These are phyloP conservation scores for Coracopsis vasa DNA, from an alignment of 2,113 vertebrate species.

Conservation along the genomic window DNA sequence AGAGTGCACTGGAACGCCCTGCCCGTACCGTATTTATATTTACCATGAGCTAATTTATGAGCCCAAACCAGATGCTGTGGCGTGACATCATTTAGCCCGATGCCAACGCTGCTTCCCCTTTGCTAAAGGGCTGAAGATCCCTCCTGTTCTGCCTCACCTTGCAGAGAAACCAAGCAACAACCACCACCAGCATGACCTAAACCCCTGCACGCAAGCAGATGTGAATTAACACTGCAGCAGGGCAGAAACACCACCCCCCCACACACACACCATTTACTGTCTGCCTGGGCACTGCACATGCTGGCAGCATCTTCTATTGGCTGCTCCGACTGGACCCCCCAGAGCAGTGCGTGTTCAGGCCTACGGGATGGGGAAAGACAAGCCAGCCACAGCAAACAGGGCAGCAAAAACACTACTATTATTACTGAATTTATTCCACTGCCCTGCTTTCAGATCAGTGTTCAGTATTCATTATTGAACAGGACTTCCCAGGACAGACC, in stretches of 20 bases:
- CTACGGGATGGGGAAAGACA: background rate
- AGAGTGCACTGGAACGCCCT: background rate
- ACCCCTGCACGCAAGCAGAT: background rate
- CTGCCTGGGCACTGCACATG: background rate
- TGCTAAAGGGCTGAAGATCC: background rate
- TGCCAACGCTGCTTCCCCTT: background rate
- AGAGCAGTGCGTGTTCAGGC: rapidly evolving
- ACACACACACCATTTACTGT: rapidly evolving
- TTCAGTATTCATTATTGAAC: rapidly evolving
- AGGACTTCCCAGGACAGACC: background rate
- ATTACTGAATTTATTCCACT: background rate
- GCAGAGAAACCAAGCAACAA: background rate
- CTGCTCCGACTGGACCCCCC: background rate
- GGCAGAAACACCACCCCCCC: background rate
- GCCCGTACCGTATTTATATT: background rate
- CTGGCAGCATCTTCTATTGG: rapidly evolving
- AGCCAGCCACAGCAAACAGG: background rate
- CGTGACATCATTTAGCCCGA: background rate
- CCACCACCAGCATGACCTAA: background rate
- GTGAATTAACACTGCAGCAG: background rate
- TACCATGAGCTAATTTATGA: background rate
- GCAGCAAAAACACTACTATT: background rate
- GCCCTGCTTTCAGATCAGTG: background rate
- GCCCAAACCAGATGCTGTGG: background rate
- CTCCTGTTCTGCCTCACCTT: background rate